Base-by-base conservation (phyloP, 2,888 invertebrate genomes). In the Mythimna ferrago region DNA sequence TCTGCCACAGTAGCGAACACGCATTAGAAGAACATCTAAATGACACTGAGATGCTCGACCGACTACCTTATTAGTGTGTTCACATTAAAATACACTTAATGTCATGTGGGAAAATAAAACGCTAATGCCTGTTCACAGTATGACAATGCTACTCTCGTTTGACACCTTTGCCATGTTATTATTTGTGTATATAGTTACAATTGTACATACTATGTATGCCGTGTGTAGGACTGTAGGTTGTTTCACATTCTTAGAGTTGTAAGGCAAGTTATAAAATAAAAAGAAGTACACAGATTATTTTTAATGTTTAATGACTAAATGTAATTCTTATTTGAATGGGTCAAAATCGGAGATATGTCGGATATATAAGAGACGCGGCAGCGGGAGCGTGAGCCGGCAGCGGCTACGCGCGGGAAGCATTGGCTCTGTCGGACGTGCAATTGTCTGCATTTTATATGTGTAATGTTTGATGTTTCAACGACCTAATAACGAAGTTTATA, bases 191-290 rank as follows among this genome's bases (percentile, higher is more conserved):
- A 95, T 95, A 95, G 89, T 91, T 91, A 92, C 87, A 88, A 92
- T 89, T 96, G 96, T 96, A 96, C 95, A 96, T 95, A 95, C 94
- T 94, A 90, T 94, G 94, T 95, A 95, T 95, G 95, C 92, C 91
- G 93, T 93, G 93, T 93, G 93, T 95, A 94, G 93, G 88, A 90
- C 89, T 92, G 93, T 95, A 95, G 94, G 92, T 93, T 92, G 93
- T 94, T 94, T 93, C 92, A 93, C 89, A 87, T 92, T 91, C 89
- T 90, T 94, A 94, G 92, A 86, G 74, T 89, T 89, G 84, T 94
- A 94, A 94, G 94, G 87, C 90, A 91, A 91, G 89, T 91, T 89
- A 90, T 90, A 87, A 87, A 88, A 88, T 90, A 90, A 87, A 89
- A 90, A 90, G 80, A 86, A 91, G 91, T 92, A 92, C 92, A 92